Percentiles rank a stretch among this genome's conserved stretches.
phyloP scores from a whole-genome alignment of 1,140 invertebrate genomes.

The Lepidurus couesii region DNA sequence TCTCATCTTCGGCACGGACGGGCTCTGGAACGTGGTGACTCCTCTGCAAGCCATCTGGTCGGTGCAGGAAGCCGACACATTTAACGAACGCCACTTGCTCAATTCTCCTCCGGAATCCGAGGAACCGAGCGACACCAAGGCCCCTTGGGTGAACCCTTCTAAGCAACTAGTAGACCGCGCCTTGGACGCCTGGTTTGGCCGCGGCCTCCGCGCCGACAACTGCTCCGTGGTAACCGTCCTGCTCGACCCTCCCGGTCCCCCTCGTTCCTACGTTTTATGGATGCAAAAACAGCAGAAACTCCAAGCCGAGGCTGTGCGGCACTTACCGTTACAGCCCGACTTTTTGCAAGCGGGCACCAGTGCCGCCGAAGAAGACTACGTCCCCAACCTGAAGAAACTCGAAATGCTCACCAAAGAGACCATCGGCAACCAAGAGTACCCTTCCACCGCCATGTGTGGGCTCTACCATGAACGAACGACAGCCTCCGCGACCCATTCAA shows the following conservation, averaged over 20 bases:
- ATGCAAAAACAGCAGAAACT: constrained; percentile 28
- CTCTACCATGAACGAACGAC: not conserved
- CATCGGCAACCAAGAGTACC: not conserved
- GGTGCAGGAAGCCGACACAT: constrained; percentile 71
- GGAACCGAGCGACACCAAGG: not conserved
- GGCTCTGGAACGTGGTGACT: constrained; percentile 91
- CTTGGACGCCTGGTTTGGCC: constrained; percentile 58
- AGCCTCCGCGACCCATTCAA: not conserved
- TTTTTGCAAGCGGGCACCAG: not conserved
- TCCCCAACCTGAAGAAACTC: not conserved
- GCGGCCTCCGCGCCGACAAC: constrained; percentile 85
- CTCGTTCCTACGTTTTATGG: constrained; percentile 40
- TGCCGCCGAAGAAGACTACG: not conserved
- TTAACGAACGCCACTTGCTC: constrained; percentile 60
- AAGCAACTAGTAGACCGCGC: constrained; percentile 82
- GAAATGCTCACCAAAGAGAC: constrained; percentile 3
- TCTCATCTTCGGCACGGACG: constrained; percentile 92
- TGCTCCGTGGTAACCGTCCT: constrained; percentile 89
- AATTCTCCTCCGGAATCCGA: not conserved
- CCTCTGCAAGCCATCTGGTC: constrained; percentile 74
- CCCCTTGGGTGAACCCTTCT: constrained; percentile 75
- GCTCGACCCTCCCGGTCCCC: constrained; percentile 83
- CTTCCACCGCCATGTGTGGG: not conserved
- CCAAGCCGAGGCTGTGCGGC: constrained; percentile 4
- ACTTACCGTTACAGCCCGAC: not conserved